A percentile compares a stretch with the other conserved stretches of the same genome.
These are phyloP conservation scores for Drosophila lacteicornis DNA, from an alignment of 1,140 invertebrate genomes.

Conservation along the genomic window DNA sequence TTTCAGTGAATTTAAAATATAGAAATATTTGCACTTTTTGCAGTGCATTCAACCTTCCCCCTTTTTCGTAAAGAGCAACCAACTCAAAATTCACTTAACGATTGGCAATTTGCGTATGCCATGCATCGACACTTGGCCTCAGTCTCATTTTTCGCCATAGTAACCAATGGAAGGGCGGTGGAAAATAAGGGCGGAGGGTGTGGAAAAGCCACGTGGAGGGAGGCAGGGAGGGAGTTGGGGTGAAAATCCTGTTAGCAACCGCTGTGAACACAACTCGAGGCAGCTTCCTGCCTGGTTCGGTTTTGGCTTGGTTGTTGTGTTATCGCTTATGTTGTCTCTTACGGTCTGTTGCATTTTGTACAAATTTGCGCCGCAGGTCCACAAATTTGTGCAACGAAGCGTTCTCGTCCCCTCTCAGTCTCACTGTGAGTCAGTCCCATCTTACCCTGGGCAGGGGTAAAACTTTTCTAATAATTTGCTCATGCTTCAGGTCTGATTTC, in stretches of 20 bases:
- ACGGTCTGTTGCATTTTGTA: conserved; percentile 81
- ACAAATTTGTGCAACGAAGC: conserved; percentile 64
- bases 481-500: conserved; percentile 25
- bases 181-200: conserved; percentile 6
- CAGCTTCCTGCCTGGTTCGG: conserved; percentile 40
- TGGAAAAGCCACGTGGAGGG: conserved; percentile 7
- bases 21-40: background rate
- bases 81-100: conserved; percentile 60
- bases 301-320: conserved; percentile 68
- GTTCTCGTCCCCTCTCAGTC: conserved; percentile 3
- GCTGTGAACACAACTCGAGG: conserved; percentile 65
- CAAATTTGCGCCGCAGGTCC: conserved; percentile 65
- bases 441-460: background rate
- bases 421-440: background rate
- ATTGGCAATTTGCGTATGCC: conserved; percentile 65
- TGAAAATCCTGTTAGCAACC: conserved; percentile 73
- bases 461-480: conserved; percentile 60
- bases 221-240: conserved; percentile 1
- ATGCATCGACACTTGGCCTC: conserved; percentile 68
- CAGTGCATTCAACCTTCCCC: conserved; percentile 13
- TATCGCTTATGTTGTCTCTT: conserved; percentile 84
- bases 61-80: background rate
- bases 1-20: background rate
- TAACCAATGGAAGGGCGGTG: conserved; percentile 10
- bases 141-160: conserved; percentile 45